phyloP scores from a whole-genome alignment of 2,797 vertebrate species.

The Lophius americanus region DNA sequence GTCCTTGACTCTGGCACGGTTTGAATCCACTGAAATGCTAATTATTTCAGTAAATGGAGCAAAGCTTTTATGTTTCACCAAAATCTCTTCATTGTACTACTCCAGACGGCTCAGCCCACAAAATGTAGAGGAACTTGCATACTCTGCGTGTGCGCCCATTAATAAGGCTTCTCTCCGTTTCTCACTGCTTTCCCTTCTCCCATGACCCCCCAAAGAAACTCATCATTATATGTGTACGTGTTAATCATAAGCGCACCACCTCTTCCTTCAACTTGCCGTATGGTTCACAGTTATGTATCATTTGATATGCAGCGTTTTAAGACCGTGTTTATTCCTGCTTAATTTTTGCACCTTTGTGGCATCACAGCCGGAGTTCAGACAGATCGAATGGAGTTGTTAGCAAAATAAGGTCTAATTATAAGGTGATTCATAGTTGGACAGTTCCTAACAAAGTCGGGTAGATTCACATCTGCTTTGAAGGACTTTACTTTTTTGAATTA shows the following conservation, averaged over 20 bases:
- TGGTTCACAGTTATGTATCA: slow-evolving; percentile 49
- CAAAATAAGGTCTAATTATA: slow-evolving; percentile 32
- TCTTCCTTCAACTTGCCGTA: slow-evolving; percentile 52
- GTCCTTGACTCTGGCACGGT: slow-evolving; percentile 69
- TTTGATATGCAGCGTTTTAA: slow-evolving; percentile 43
- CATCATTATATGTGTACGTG: slow-evolving; percentile 51
- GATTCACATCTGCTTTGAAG: slow-evolving; percentile 1
- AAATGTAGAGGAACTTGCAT: slow-evolving; percentile 26
- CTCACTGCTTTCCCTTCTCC: not conserved
- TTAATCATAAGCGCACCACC: slow-evolving; percentile 41
- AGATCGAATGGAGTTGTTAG: slow-evolving; percentile 19
- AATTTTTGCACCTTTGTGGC: slow-evolving; percentile 16
- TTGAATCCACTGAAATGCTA: slow-evolving; percentile 67
- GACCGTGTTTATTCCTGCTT: slow-evolving; percentile 26
- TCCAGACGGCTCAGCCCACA: slow-evolving; percentile 9
- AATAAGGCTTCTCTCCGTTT: slow-evolving; percentile 37
- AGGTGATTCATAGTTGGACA: slow-evolving; percentile 29
- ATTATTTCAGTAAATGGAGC: slow-evolving; percentile 59
- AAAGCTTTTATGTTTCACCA: slow-evolving; percentile 57
- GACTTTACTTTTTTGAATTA: slow-evolving; percentile 4
- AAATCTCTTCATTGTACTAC: slow-evolving; percentile 20
- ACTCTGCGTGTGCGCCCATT: slow-evolving; percentile 16
- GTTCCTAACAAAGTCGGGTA: slow-evolving; percentile 1
- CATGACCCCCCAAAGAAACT: slow-evolving; percentile 6
- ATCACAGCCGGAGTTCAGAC: slow-evolving; percentile 22